Conservation (phyloP, 2,888 invertebrate species). For the Electrophaes corylata region DNA sequence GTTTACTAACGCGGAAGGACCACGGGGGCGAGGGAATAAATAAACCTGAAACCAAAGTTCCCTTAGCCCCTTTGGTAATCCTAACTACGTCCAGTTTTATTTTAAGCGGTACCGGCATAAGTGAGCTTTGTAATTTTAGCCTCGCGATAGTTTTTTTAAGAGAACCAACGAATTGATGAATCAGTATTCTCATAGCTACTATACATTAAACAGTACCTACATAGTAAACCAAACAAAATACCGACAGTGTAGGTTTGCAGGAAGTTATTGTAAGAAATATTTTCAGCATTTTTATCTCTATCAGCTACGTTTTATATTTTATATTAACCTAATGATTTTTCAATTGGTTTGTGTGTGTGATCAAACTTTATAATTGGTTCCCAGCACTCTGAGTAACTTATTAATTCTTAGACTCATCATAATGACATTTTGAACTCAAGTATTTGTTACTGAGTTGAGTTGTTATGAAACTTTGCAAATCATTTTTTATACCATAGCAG, state of each 20-base stretch:
- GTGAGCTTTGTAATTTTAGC: constrained; percentile 17
- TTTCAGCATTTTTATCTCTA: not conserved
- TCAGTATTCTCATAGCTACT: constrained; percentile 3
- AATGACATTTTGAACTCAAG: not conserved
- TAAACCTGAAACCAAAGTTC: not conserved
- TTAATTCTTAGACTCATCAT: not conserved
- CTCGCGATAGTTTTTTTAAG: constrained; percentile 12
- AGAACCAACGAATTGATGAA: constrained; percentile 25
- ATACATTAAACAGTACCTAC: not conserved
- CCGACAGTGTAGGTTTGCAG: constrained; percentile 10
- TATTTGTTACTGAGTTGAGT: too few species aligned
- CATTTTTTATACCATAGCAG: too few species aligned
- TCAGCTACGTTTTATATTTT: not conserved
- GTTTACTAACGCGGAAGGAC: too few species aligned
- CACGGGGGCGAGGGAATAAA: too few species aligned
- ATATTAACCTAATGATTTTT: constrained; percentile 1
- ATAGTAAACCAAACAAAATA: not conserved
- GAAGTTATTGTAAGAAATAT: constrained; percentile 13
- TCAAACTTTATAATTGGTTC: not conserved
- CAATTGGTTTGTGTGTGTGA: not conserved
- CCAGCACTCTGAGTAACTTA: not conserved
- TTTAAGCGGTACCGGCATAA: constrained; percentile 6
- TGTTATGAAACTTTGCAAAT: too few species aligned
- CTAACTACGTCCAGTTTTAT: not conserved
- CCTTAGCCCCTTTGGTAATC: not conserved